Evolutionary conservation across 2,113 vertebrate species (phyloP), one percentile per base, ranked within the genome.

Genomic region (Laticauda laticaudata): DNA sequence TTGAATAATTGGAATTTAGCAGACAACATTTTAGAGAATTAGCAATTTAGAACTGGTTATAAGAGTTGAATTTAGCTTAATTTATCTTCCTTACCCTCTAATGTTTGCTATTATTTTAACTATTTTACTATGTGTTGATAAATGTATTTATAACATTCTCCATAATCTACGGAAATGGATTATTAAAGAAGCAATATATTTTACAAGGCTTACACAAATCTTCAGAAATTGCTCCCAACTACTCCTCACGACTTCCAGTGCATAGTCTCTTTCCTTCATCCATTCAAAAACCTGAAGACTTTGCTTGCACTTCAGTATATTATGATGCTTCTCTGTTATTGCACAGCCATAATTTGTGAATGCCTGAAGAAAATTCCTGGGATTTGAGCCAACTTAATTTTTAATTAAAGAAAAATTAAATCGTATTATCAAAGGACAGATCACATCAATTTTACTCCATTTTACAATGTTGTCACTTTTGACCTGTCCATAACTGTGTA

Each of bases 81-180:
- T 93, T 48, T 91, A 88, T 9, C 86, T 64, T 12, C 59, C 10
- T 64, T 64, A 29, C 10, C 90, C 7, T 90, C 39, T 86, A 61
- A 24, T 93, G n/a, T 14, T 94, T 29, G 91, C 86, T 11, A 43
- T 92, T 91, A 92, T 26, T n/a, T 91, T 2, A 92, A 90, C 3
- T 87, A 6, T 91, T 92, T 94, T 90, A 34, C 4, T 92, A 90
- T 64, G 90, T 85, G 92, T 51, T 94, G 91, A 90, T 93, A 92
- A 93, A 64, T 64, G 34, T 8, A 39, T 81, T 81, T 81, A 81
- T 43, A 81, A 81, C 34, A 81, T 81, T 18, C 12, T 51, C 21
- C 24, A 45, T 24, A 90, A 45, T 8, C 23, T 24, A 45, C 11
- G 0, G 18, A n/a, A 34, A 34, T 34, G 5, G 12, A 34, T 75